Evolutionary conservation across 2,113 vertebrate genomes (phyloP).

Genomic region (Meriones unguiculatus): DNA sequence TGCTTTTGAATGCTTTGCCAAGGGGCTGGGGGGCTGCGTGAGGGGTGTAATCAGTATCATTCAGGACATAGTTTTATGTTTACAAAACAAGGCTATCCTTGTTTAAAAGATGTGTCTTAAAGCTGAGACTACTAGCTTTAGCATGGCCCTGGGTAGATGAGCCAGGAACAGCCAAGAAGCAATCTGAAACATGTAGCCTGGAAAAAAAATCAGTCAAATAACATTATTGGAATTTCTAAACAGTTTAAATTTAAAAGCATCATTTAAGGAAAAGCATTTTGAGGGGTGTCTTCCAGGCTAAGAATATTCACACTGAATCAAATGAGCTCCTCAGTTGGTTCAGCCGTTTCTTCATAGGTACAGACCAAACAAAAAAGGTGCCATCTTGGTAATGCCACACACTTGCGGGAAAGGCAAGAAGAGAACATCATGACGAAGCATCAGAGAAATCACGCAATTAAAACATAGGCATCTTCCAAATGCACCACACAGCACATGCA

Average conservation of each 20-base stretch:
- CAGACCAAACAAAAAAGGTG: constrained; percentile 41
- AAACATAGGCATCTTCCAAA: constrained; percentile 78
- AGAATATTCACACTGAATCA: constrained; percentile 64
- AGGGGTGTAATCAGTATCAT: background rate
- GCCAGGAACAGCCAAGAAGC: background rate
- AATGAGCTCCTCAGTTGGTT: constrained; percentile 62
- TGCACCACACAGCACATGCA: constrained; percentile 73
- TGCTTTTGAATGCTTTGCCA: background rate
- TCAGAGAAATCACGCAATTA: constrained; percentile 80
- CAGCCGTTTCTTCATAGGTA: constrained; percentile 66
- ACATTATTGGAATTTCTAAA: constrained; percentile 66
- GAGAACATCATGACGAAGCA: background rate
- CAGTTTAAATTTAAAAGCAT: constrained; percentile 61
- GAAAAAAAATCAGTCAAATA: constrained; percentile 51
- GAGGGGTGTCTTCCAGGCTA: constrained; percentile 60
- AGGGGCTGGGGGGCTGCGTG: background rate
- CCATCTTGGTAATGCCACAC: constrained; percentile 41
- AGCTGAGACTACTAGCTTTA: background rate
- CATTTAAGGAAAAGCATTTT: constrained; percentile 55
- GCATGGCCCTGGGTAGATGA: constrained; percentile 5
- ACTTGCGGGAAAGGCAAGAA: constrained; percentile 43
- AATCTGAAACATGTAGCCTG: constrained; percentile 56
- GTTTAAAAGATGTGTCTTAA: constrained; percentile 35
- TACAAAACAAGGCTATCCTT: background rate
- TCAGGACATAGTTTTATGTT: constrained; percentile 52